Evolutionary conservation across 2,797 vertebrate species (phyloP).

Genomic region (Sebastes taczanowskii): DNA sequence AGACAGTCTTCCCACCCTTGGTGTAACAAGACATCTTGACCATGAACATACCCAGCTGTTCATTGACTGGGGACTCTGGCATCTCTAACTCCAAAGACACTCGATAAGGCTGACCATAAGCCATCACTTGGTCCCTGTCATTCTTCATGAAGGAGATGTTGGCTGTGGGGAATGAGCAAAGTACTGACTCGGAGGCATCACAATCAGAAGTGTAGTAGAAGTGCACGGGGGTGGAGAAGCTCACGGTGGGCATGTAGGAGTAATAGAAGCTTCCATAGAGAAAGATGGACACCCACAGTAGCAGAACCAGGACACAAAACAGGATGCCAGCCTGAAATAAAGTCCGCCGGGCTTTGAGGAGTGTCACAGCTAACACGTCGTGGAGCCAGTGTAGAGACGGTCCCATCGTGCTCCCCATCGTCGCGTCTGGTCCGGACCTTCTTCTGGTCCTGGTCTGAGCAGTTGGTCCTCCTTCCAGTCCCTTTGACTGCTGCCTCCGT

Average conservation of each 20-base stretch:
- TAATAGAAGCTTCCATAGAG: slow-evolving; percentile 96
- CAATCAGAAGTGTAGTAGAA: slow-evolving; percentile 89
- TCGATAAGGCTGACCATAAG: slow-evolving; percentile 88
- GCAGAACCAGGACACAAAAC: slow-evolving; percentile 84
- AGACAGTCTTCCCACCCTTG: slow-evolving; percentile 80
- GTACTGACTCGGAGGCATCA: slow-evolving; percentile 66
- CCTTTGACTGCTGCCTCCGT: slow-evolving; percentile 34
- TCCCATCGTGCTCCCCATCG: slow-evolving; percentile 74
- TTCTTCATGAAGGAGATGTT: slow-evolving; percentile 91
- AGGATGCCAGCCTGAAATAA: slow-evolving; percentile 88
- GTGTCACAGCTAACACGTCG: slow-evolving; percentile 83
- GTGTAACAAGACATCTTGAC: slow-evolving; percentile 87
- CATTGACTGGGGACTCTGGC: slow-evolving; percentile 91
- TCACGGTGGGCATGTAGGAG: slow-evolving; percentile 93
- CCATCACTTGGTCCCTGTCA: slow-evolving; percentile 89
- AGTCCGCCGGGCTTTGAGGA: slow-evolving; percentile 86
- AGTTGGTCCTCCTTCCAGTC: slow-evolving; percentile 8
- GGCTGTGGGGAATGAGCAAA: slow-evolving; percentile 91
- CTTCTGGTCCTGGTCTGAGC: slow-evolving; percentile 11
- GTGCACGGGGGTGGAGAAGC: slow-evolving; percentile 90
- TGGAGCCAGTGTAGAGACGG: slow-evolving; percentile 87
- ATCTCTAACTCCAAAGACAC: slow-evolving; percentile 89
- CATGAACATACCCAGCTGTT: slow-evolving; percentile 93
- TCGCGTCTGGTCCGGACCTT: slow-evolving; percentile 16
- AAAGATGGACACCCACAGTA: slow-evolving; percentile 93